Base-by-base conservation (phyloP, 2,797 vertebrate genomes). In the Sebastes trivittatus region DNA sequence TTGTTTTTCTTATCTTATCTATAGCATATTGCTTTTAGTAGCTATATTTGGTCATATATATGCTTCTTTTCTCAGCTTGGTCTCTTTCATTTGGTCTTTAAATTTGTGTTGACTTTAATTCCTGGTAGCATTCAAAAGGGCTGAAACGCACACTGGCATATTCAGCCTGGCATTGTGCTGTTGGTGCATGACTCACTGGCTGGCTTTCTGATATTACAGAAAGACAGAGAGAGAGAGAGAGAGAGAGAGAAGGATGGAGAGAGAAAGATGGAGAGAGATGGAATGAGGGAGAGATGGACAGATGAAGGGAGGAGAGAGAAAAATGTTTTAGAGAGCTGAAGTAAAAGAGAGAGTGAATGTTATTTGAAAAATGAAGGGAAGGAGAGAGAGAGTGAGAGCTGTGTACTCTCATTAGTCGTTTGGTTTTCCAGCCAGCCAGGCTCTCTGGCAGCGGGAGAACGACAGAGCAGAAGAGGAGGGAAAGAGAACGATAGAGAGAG, bases 321-420 rank as follows among this genome's bases (percentile, higher is more conserved):
- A 55, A 64, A 76, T 81, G 65, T 81, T 77, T 82, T 54, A 68
- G 49, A 82, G 77, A 80, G 83, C 59, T 77, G 59, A 76, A 84
- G 81, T 72, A 67, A 87, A 82, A 79, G 86, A 88, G 78, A 75
- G 80, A 84, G 74, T 71, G 82, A 80, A 84, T 73, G 80, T 62
- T 81, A 80, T 92, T 88, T 89, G 83, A 87, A 88, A 87, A 87
- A 89, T 80, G 71, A 81, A 84, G 72, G 74, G 71, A 81, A 54
- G 8, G 77, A 76, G 71, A 58, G 75, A 63, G 66, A n/a, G 67
- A 54, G 77, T 1, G 62, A 77, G 81, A 78, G 68, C 64, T 80
- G 72, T 87, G 77, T 87, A 62, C 78, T 86, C 88, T 92, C 84
- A 89, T 94, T 89, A 92, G 89, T 84, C 63, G 59, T 87, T 92